Evolutionary conservation across 2,797 vertebrate genomes (phyloP), one percentile per base, ranked within the genome.

Genomic region (Tachyglossus aculeatus): DNA sequence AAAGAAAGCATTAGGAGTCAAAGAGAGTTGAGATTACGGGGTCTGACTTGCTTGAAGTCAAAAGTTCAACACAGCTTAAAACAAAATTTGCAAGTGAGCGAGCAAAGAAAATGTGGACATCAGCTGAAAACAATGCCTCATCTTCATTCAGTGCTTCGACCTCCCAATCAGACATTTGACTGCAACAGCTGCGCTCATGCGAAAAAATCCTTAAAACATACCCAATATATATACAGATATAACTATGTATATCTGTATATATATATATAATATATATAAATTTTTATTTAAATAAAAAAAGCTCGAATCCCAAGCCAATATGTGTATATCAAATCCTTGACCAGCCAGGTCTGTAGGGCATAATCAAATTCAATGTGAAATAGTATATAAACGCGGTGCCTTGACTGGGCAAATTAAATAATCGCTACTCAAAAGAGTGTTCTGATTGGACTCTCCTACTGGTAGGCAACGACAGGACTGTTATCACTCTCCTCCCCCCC

Each of bases 301-400:
- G 93, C 93, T 94, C 91, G 90, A 94, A 94, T 93, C 90, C 91
- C 93, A 94, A 94, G 93, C 92, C 91, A 91, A 93, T 91, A 91
- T 86, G 90, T 91, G 86, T 92, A 88, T 88, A 90, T 93, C 91
- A 93, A 92, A 92, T 93, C 92, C 91, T 93, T 93, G 90, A 93
- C 91, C 94, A 93, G 92, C 91, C 92, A 94, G 91, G 92, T 94
- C 91, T 92, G 90, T 91, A 92, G 92, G 91, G 92, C 90, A 92
- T 91, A 94, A 92, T 94, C 92, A 91, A 94, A 94, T 94, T 94
- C 94, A 94, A 94, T 94, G 93, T 95, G 93, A 94, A 95, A 95
- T 92, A 94, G 92, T 94, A 94, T 93, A 93, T 91, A 93, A 93
- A 94, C 69, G 91, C 86, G 90, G 91, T 91, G 90, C 93, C 92